A percentile compares a stretch with the other conserved stretches of the same genome.
Conservation (phyloP, 23 tunicate genomes). For the Trididemnum clinides region DNA sequence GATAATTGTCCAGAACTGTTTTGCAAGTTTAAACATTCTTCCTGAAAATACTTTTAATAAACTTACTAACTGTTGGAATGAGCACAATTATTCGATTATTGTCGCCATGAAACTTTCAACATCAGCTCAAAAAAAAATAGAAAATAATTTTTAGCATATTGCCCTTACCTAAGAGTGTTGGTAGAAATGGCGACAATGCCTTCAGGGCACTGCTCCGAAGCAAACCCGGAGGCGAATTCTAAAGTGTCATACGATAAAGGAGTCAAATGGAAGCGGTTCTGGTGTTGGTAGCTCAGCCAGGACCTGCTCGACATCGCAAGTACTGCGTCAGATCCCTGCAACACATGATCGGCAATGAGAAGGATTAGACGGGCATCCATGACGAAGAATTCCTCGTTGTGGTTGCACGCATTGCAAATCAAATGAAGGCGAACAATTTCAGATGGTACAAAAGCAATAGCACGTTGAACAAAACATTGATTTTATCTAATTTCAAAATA, state of each 20-base stretch:
- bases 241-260: slow-evolving; percentile 92
- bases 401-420: not conserved
- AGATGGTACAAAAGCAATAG: not conserved
- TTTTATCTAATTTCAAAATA: not conserved
- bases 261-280: slow-evolving; percentile 94
- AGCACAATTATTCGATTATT: no score
- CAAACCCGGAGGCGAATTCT: slow-evolving; percentile 95
- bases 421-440: not conserved
- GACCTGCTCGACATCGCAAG: slow-evolving; percentile 92
- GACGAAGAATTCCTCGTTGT: not conserved
- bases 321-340: slow-evolving; percentile 86
- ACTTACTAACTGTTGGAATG: no score
- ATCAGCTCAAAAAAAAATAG: no score
- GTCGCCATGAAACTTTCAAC: no score
- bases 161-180: slow-evolving; percentile 84
- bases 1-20: no score
- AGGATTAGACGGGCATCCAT: not conserved
- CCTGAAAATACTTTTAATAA: no score
- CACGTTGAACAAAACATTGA: not conserved
- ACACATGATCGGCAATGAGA: not conserved
- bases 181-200: slow-evolving; percentile 96
- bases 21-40: no score
- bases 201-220: slow-evolving; percentile 98
- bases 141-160: no score
- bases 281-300: slow-evolving; percentile 95